A percentile compares a stretch with the other conserved stretches of the same genome.
phyloP scores from a whole-genome alignment of 2,113 vertebrate species.

The Perca flavescens region DNA sequence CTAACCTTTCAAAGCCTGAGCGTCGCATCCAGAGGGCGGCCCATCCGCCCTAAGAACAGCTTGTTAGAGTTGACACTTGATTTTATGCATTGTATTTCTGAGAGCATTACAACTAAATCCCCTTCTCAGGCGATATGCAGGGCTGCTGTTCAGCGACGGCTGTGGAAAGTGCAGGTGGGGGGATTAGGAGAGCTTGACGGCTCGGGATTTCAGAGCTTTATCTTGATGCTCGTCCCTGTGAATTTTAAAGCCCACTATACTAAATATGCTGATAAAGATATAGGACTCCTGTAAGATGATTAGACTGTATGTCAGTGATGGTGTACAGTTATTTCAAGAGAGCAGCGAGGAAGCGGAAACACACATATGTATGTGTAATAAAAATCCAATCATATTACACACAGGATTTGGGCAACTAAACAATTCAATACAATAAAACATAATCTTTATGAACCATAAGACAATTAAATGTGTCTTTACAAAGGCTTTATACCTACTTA shows the following conservation, averaged over 20 bases:
- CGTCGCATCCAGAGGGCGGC: constrained; percentile 24
- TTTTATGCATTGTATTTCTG: constrained; percentile 77
- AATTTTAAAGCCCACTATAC: constrained; percentile 54
- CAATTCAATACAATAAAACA: background rate
- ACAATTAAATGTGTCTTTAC: background rate
- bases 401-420: background rate
- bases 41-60: constrained; percentile 57
- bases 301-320: constrained; percentile 29
- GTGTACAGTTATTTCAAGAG: constrained; percentile 24
- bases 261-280: constrained; percentile 60
- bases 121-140: constrained; percentile 55
- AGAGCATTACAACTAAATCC: constrained; percentile 77
- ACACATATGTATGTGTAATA: constrained; percentile 8
- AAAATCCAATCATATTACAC: constrained; percentile 7
- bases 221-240: constrained; percentile 60
- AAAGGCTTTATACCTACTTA: background rate
- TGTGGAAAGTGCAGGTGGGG: constrained; percentile 68
- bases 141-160: constrained; percentile 53
- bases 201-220: constrained; percentile 71
- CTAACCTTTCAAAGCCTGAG: constrained; percentile 45
- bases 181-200: constrained; percentile 60
- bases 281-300: constrained; percentile 69
- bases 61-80: constrained; percentile 77
- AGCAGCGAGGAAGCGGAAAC: background rate
- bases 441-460: constrained; percentile 7